Percentiles rank a stretch among this genome's conserved stretches.
phyloP scores from a whole-genome alignment of 2,797 vertebrate species.

The Masticophis lateralis region DNA sequence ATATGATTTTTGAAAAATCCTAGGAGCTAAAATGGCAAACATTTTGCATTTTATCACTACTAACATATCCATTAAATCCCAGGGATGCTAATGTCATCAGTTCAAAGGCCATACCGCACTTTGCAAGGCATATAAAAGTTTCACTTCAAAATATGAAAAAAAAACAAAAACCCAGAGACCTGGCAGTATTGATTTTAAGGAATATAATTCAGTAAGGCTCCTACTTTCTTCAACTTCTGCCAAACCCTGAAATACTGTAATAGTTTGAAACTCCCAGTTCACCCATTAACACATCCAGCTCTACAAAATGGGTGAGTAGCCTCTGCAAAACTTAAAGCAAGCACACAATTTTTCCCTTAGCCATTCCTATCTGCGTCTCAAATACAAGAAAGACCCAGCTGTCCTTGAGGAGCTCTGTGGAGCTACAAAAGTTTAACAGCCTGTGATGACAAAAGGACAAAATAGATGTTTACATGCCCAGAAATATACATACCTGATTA shows the following conservation, averaged over 20 bases:
- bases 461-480: constrained; percentile 15
- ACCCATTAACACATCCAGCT: background rate
- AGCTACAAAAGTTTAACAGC: background rate
- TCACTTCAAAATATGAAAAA: background rate
- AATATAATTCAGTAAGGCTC: background rate
- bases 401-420: background rate
- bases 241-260: background rate
- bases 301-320: background rate
- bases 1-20: background rate
- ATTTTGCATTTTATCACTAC: background rate
- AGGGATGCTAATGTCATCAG: background rate
- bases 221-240: background rate
- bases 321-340: background rate
- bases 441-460: background rate
- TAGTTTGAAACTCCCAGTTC: background rate
- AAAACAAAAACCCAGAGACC: background rate
- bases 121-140: background rate
- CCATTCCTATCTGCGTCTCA: background rate
- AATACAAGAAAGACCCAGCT: background rate
- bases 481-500: background rate
- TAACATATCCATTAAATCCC: background rate
- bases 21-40: background rate
- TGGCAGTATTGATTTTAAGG: background rate
- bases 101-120: background rate
- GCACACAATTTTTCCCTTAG: background rate